Base-by-base conservation (phyloP, 2,888 invertebrate genomes). In the Hirudinaria manillensis region DNA sequence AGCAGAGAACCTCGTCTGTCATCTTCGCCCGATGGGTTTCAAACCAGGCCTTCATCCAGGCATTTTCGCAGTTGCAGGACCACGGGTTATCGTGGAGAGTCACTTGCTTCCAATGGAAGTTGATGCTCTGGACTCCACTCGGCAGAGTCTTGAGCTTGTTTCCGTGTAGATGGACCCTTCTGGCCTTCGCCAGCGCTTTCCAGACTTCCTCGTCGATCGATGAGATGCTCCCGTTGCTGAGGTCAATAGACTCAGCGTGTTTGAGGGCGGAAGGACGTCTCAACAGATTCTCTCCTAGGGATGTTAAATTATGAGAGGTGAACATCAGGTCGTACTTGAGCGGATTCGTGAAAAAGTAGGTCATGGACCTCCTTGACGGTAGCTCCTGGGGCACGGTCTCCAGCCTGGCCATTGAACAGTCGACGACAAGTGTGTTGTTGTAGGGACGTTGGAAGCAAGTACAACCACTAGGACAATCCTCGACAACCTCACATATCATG, bases 31-130 rank as follows among this genome's bases (percentile, higher is more conserved):
- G 19, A 24, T 16, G 24, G 13, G 61, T 27, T 10, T 61, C 29
- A 24, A 61, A 29, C 61, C 61, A 61, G 29, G 0, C 7, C 27
- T 27, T 24, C 61, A 61, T 61, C 61, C 61, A 61, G 19, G 61
- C 61, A 61, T 61, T 61, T 19, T 61, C 27, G 10, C 61, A 61
- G 61, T 16, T 61, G 13, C 61, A 61, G 13, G 61, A 61, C 61
- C 61, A 61, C 24, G 61, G 61, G 21, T 61, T 61, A 10, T 29
- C 61, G 29, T 61, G 61, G 10, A 61, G 61, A 61, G 61, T 61
- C 3, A 61, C 61, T 29, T 29, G 24, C 29, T 61, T 61, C 29
- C 27, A 61, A 27, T 24, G 24, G 24, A 61, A 27, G 19, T 61
- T 21, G 27, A 61, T 61, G 7, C 10, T 61, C 19, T 61, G 4